Conservation (phyloP, 2,113 vertebrate genomes). For the Sapajus apella region DNA sequence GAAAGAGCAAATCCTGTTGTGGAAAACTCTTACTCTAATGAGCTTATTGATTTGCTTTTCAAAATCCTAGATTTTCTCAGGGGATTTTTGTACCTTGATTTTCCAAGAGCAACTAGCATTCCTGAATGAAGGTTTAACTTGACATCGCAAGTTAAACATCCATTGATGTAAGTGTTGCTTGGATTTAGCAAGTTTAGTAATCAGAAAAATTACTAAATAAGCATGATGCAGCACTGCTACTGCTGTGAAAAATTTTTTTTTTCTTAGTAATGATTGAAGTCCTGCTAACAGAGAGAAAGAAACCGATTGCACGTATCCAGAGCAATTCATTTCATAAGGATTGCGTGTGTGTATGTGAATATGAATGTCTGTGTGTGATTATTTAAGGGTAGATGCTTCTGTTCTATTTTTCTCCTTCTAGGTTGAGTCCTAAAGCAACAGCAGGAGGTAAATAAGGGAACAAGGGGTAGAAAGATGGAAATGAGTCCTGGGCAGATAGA, state of each 20-base stretch:
- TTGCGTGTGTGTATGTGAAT: neutral
- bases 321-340: neutral
- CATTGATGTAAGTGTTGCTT: neutral
- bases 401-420: neutral
- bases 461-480: neutral
- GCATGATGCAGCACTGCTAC: neutral
- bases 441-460: neutral
- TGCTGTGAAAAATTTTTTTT: neutral
- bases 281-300: neutral
- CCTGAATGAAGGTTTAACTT: neutral
- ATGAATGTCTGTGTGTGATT: neutral
- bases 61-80: conserved; percentile 3
- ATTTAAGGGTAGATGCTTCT: neutral
- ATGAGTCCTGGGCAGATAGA: neutral
- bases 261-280: neutral
- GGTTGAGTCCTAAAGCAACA: neutral
- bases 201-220: conserved; percentile 8
- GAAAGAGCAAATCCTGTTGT: conserved; percentile 35
- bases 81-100: conserved; percentile 2
- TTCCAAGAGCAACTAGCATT: neutral
- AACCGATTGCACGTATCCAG: neutral
- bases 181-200: neutral
- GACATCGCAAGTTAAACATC: neutral
- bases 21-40: neutral
- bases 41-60: conserved; percentile 8